Evolutionary conservation across 2,113 vertebrate genomes (phyloP), one percentile per base, ranked within the genome.

Genomic region (Bothrops jararaca): DNA sequence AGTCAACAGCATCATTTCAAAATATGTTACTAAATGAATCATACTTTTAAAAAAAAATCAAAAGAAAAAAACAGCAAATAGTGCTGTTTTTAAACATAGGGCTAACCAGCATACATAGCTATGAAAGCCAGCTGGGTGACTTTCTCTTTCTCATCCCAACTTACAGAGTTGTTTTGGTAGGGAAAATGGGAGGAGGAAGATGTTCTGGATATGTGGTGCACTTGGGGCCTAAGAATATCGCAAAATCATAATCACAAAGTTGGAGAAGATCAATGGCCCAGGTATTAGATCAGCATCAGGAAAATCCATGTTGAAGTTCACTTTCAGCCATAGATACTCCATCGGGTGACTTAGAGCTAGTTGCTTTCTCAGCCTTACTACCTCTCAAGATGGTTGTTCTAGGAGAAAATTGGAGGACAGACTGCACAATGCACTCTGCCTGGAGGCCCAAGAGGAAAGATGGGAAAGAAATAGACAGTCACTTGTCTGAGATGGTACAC

Each of bases 51-150:
- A 52, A 1, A 1, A 39, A 64, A 80, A 34, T 34, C n/a, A 74
- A 42, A 80, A 42, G 74, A 80, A 80, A 39, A 74, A 39, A 80
- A 42, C n/a, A 69, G 60, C 56, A 1, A 90, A 74, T 15, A 90
- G 94, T 90, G 22, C 39, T 85, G 13, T 88, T 80, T 80, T 69
- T 39, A 69, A 88, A 88, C 89, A 39, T 91, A 29, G 10, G 1
- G 1, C 86, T 93, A 86, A 92, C 34, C 7, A 80, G 74, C 18
- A 94, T 95, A 95, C 74, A 11, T 91, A 93, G 89, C 54, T 64
- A 64, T 13, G 60, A 29, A 64, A 64, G 11, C 11, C 26, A 64
- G 12, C 29, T 69, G 60, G 4, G 11, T 69, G 60, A 64, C 11
- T 64, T 64, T 64, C 29, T 64, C 11, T 64, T 11, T 64, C 60